These are phyloP conservation scores for Drosophila repletoides DNA, from an alignment of 1,140 invertebrate genomes.

Conservation along the genomic window DNA sequence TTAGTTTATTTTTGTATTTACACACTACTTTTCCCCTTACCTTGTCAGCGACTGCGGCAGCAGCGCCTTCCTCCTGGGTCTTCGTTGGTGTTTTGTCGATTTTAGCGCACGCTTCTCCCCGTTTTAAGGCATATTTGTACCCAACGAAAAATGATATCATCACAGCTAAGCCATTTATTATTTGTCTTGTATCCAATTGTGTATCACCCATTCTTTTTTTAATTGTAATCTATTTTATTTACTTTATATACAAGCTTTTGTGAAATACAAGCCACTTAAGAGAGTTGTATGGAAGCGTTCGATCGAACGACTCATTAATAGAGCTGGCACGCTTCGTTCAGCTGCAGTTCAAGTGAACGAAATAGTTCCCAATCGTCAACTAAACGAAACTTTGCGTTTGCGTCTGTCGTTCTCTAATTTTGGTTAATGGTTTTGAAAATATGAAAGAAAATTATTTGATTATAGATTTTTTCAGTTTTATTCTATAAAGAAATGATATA, in stretches of 20 bases:
- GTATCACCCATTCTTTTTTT: slow-evolving; percentile 68
- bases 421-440: too few relatives aligned
- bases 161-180: slow-evolving; percentile 79
- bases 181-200: slow-evolving; percentile 73
- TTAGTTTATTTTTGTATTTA: background rate
- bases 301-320: too few relatives aligned
- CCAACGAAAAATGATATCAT: slow-evolving; percentile 81
- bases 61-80: slow-evolving; percentile 12
- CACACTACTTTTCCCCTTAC: slow-evolving; percentile 23
- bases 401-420: too few relatives aligned
- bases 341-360: too few relatives aligned
- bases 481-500: too few relatives aligned
- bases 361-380: too few relatives aligned
- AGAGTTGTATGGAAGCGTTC: too few relatives aligned
- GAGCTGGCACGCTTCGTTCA: too few relatives aligned
- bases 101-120: slow-evolving; percentile 49
- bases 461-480: too few relatives aligned
- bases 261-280: slow-evolving; percentile 3
- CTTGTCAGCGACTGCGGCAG: slow-evolving; percentile 44
- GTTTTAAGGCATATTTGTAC: slow-evolving; percentile 78
- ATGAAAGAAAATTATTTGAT: too few relatives aligned
- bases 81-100: slow-evolving; percentile 30
- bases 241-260: slow-evolving; percentile 8
- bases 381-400: too few relatives aligned
- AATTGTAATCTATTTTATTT: slow-evolving; percentile 14